A percentile compares a stretch with the other conserved stretches of the same genome.
Evolutionary conservation across 1,140 invertebrate species (phyloP).

Genomic region (Drosophila jambulina): DNA sequence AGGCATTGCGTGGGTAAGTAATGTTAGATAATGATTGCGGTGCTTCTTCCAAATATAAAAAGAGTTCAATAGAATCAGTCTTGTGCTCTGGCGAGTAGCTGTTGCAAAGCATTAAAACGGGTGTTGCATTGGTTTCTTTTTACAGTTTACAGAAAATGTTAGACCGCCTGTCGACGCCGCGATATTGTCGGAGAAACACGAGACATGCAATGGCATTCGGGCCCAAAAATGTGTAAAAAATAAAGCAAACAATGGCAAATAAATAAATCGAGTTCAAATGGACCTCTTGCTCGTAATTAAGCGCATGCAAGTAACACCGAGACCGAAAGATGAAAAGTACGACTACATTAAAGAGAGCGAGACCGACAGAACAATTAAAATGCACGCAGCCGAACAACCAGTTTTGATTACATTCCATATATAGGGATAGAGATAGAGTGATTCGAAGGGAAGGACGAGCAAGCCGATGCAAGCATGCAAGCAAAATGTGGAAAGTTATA

Average conservation of each 20-base stretch:
- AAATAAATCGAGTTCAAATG: slow-evolving; percentile 41
- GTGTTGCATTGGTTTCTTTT: slow-evolving; percentile 18
- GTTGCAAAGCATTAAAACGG: slow-evolving; percentile 28
- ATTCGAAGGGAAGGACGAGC: slow-evolving; percentile 44
- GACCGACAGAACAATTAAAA: slow-evolving; percentile 52
- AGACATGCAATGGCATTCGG: slow-evolving; percentile 47
- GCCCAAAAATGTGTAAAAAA: slow-evolving; percentile 31
- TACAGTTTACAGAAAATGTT: slow-evolving; percentile 31
- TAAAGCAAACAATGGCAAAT: slow-evolving; percentile 37
- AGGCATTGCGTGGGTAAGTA: slow-evolving; percentile 44
- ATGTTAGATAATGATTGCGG: slow-evolving; percentile 31
- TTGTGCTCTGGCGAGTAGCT: slow-evolving; percentile 40
- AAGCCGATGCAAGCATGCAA: slow-evolving; percentile 75
- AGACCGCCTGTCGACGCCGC: slow-evolving; percentile 12
- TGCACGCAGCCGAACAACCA: slow-evolving; percentile 46
- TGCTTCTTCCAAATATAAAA: slow-evolving; percentile 36
- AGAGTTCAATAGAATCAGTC: slow-evolving; percentile 34
- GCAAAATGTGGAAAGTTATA: slow-evolving; percentile 56
- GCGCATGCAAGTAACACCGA: slow-evolving; percentile 70
- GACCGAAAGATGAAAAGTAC: slow-evolving; percentile 27
- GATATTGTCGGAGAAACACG: slow-evolving; percentile 10
- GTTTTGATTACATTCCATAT: slow-evolving; percentile 37
- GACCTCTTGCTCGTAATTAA: slow-evolving; percentile 63
- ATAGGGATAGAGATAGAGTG: slow-evolving; percentile 11
- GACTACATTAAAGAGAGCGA: slow-evolving; percentile 11